These are phyloP conservation scores for Drosophila arizonae DNA, from an alignment of 1,140 invertebrate genomes.

Conservation along the genomic window DNA sequence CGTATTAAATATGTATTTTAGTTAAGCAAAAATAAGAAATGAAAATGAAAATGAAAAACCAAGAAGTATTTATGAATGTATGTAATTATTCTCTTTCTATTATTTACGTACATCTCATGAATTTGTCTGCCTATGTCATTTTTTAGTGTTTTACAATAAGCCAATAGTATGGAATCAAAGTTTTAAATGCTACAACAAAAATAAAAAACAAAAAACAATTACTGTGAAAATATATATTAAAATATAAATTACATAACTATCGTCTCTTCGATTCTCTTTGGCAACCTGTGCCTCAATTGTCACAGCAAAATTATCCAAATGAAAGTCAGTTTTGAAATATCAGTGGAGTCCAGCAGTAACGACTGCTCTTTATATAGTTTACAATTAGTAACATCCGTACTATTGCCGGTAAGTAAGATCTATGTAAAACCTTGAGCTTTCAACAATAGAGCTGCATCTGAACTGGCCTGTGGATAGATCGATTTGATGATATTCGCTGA, in stretches of 20 bases:
- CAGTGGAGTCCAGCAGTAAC: too few relatives aligned
- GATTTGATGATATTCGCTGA: too few relatives aligned
- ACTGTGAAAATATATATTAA: conserved; percentile 47
- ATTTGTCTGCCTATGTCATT: conserved; percentile 54
- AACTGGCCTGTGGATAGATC: too few relatives aligned
- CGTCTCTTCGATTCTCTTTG: too few relatives aligned
- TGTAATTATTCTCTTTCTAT: conserved; percentile 23
- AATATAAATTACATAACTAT: conserved; percentile 45
- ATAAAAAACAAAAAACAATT: conserved; percentile 27
- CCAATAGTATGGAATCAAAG: conserved; percentile 51
- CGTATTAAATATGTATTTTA: conserved; percentile 49
- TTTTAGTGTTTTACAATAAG: conserved; percentile 49
- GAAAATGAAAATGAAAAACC: conserved; percentile 10
- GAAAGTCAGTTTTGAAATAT: too few relatives aligned
- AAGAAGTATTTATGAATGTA: conserved; percentile 62
- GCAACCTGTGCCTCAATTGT: conserved; percentile 14
- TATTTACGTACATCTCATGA: conserved; percentile 70
- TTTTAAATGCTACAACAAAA: conserved; percentile 39
- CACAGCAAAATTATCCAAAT: conserved; percentile 9
- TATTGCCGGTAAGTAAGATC: too few relatives aligned
- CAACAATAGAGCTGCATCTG: too few relatives aligned
- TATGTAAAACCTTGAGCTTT: too few relatives aligned
- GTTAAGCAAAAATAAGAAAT: conserved; percentile 23
- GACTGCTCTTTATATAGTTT: too few relatives aligned
- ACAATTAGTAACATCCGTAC: too few relatives aligned